These are phyloP conservation scores for Ardeotis arabs DNA, from an alignment of 2,113 vertebrate genomes.

Conservation along the genomic window DNA sequence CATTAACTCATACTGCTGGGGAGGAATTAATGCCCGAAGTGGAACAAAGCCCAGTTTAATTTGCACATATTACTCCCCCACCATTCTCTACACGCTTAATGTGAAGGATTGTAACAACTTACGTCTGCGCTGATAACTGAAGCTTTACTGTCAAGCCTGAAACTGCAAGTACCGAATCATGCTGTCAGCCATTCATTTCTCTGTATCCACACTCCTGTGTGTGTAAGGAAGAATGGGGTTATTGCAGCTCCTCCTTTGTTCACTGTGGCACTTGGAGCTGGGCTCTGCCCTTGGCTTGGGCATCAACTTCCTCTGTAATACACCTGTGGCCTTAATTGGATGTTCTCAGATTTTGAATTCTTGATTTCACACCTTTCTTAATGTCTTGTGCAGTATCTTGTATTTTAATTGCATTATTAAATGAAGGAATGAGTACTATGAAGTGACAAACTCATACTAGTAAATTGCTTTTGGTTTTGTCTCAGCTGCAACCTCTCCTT, in stretches of 20 bases:
- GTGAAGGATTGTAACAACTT: neutral
- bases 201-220: fast-evolving
- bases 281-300: neutral
- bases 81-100: fast-evolving
- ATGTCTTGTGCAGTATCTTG: neutral
- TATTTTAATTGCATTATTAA: slow-evolving; percentile 4
- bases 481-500: neutral
- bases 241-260: neutral
- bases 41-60: neutral
- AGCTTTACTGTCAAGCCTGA: neutral
- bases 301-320: neutral
- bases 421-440: neutral
- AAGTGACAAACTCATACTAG: neutral
- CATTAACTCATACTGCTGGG: too few species aligned
- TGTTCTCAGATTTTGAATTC: neutral
- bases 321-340: neutral
- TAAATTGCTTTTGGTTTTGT: neutral
- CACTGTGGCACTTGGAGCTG: neutral
- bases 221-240: neutral
- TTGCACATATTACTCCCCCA: neutral
- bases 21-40: neutral
- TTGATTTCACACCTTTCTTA: neutral
- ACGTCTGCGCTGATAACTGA: neutral
- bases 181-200: neutral
- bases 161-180: neutral